phyloP scores from a whole-genome alignment of 2,797 vertebrate genomes.

The Peromyscus aztecus region DNA sequence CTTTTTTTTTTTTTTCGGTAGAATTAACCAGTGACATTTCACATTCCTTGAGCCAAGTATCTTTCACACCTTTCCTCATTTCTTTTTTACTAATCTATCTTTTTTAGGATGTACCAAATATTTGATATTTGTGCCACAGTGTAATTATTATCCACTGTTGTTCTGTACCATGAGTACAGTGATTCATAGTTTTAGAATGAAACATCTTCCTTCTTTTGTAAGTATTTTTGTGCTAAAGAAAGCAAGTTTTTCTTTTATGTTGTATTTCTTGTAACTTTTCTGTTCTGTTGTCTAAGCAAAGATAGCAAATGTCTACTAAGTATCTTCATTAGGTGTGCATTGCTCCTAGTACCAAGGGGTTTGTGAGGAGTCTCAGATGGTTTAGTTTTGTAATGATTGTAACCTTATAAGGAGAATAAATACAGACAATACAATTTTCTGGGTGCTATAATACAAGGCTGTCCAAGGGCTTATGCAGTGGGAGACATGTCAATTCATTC shows the following conservation, averaged over 20 bases:
- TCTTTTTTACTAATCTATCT: background rate
- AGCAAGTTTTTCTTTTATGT: background rate
- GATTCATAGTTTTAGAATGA: background rate
- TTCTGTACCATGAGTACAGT: background rate
- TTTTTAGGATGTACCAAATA: background rate
- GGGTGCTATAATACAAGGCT: background rate
- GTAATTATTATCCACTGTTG: background rate
- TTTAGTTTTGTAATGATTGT: background rate
- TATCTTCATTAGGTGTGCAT: background rate
- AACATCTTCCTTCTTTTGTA: background rate
- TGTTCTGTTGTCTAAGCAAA: background rate
- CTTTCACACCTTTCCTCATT: background rate
- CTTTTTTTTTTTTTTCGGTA: no score
- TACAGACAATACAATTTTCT: background rate
- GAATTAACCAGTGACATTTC: background rate
- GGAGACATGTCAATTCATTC: background rate
- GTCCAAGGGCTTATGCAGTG: background rate
- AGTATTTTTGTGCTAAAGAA: background rate
- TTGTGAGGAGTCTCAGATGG: background rate
- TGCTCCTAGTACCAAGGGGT: background rate
- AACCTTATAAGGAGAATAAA: background rate
- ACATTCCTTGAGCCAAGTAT: fast-evolving
- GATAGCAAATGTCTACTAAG: background rate
- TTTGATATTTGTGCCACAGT: background rate
- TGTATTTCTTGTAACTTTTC: background rate